Percentiles rank a stretch among this genome's conserved stretches.
These are phyloP conservation scores for Ditylenchus dipsaci DNA, from an alignment of 1,140 invertebrate species.

Conservation along the genomic window DNA sequence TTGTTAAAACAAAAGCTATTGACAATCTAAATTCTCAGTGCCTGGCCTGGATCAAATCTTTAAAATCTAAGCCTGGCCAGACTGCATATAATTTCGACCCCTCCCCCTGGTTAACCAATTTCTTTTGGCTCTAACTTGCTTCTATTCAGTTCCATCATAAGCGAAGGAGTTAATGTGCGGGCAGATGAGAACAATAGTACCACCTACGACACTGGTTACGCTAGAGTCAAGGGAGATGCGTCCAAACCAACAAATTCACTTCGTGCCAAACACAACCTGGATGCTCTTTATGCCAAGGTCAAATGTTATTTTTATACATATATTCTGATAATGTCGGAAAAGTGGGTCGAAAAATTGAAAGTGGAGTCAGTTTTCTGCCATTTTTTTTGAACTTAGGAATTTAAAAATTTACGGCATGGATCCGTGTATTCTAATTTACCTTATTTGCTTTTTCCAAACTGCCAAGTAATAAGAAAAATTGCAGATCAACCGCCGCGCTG, in stretches of 20 bases:
- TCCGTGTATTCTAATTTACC: too few species aligned
- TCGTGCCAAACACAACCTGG: constrained; percentile 21
- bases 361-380: too few species aligned
- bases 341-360: neutral
- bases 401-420: too few species aligned
- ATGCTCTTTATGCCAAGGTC: constrained; percentile 41
- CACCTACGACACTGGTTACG: constrained; percentile 19
- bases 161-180: constrained; percentile 15
- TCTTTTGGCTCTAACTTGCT: neutral
- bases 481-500: neutral
- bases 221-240: constrained; percentile 13
- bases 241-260: neutral
- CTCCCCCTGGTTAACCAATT: neutral
- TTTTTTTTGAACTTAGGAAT: too few species aligned
- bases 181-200: constrained; percentile 15
- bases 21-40: too few species aligned
- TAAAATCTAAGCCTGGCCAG: too few species aligned
- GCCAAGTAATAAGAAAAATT: neutral
- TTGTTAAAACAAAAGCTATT: too few species aligned
- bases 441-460: too few species aligned
- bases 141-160: constrained; percentile 37
- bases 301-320: neutral
- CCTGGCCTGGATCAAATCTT: too few species aligned
- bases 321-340: neutral
- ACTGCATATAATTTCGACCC: too few species aligned